Base-by-base conservation (phyloP, 1,140 invertebrate species). In the Tetragnatha versicolor region DNA sequence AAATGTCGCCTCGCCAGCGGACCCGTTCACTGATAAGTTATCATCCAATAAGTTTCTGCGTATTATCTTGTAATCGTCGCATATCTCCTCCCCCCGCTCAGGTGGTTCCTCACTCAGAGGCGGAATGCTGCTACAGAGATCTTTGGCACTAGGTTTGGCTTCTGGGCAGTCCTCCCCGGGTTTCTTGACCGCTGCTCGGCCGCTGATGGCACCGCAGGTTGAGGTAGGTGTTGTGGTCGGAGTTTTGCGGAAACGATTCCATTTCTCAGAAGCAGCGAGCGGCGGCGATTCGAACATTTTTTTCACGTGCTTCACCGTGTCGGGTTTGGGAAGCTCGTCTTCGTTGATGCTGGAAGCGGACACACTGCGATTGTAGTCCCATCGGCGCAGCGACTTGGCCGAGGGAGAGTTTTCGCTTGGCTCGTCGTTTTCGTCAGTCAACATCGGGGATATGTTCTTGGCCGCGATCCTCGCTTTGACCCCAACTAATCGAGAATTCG, bases 231-330 rank as follows among this genome's bases (percentile, higher is more conserved):
- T 58, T 39, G 70, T 61, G 17, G 42, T 73, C 22, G 69, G 69
- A 72, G 60, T 72, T 73, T 73, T 73, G 39, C 70, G 70, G 51
- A 73, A 73, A 39, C 70, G 70, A 37, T n/a, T 7, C 27, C 51
- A 35, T 31, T 73, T 73, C 70, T 60, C 70, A 39, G 73, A 77
- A 12, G n/a, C 60, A 20, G 17, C 31, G 35, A 27, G 37, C 17
- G 51, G 51, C 7, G 72, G 63, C 9, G 75, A 88, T 85, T 96
- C 94, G 85, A 96, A 96, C 82, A 94, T 91, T 82, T 91, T 90
- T 80, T 94, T 89, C 0, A 92, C 91, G 53, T 93, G 92, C 83
- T 93, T 93, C 49, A 95, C 93, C 60, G 94, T 89, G 88, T 95
- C 93, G 1, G 91, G 91, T 3, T 93, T 93, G 2, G 94, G 94